These are phyloP conservation scores for Steinernema carpocapsae DNA, from an alignment of 2,888 invertebrate species.

Conservation along the genomic window DNA sequence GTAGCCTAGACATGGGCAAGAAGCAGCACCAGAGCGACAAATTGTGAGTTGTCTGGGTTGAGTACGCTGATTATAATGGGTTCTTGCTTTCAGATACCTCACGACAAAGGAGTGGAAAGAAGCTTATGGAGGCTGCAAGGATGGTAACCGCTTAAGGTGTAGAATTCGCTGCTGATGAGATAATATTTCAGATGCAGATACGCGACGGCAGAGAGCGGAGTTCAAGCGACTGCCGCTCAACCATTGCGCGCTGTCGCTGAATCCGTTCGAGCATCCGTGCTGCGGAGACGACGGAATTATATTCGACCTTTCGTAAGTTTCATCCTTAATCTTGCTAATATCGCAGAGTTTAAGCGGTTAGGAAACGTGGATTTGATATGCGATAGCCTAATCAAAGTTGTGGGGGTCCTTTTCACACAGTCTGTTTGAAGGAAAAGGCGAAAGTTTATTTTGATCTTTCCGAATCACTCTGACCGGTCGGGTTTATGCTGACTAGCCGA, in stretches of 20 bases:
- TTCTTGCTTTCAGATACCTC: conserved; percentile 54
- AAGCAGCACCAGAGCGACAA: conserved; percentile 68
- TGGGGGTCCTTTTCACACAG: too few species aligned
- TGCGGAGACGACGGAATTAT: conserved; percentile 88
- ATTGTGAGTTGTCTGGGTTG: conserved; percentile 47
- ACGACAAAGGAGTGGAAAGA: conserved; percentile 68
- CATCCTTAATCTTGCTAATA: background rate
- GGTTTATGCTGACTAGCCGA: background rate
- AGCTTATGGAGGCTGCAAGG: conserved; percentile 67
- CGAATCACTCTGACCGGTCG: conserved; percentile 45
- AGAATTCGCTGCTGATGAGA: background rate
- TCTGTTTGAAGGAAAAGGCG: background rate
- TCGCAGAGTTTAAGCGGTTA: too few species aligned
- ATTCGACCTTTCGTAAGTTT: conserved; percentile 80
- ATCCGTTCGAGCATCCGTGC: conserved; percentile 89
- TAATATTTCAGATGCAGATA: conserved; percentile 57
- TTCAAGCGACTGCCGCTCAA: conserved; percentile 87
- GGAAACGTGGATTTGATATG: too few species aligned
- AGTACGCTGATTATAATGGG: conserved; percentile 16
- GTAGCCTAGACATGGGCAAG: conserved; percentile 61
- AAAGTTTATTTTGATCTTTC: conserved; percentile 19
- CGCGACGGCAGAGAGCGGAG: conserved; percentile 71
- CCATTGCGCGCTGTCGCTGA: conserved; percentile 79
- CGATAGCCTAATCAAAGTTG: too few species aligned
- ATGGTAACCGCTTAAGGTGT: conserved; percentile 51